Percentiles rank a stretch among this genome's conserved stretches.
Conservation (phyloP, 2,113 vertebrate genomes). For the Centrocercus urophasianus region DNA sequence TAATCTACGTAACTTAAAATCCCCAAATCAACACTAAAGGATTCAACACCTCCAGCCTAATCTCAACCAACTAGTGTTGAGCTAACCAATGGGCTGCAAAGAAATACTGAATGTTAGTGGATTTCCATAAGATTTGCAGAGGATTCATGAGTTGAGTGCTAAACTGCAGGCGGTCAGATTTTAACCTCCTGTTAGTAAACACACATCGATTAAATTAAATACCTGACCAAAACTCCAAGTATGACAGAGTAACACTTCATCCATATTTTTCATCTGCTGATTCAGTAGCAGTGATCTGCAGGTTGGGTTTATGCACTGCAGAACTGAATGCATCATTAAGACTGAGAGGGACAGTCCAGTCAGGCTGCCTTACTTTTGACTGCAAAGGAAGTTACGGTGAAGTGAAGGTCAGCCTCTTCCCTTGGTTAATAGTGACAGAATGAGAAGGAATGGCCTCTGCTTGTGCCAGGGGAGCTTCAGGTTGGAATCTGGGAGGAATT, state of each 20-base stretch:
- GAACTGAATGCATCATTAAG: accelerated
- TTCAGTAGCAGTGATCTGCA: background rate
- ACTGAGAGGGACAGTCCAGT: background rate
- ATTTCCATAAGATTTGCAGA: background rate
- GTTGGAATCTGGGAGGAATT: too few species aligned
- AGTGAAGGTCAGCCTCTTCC: too few species aligned
- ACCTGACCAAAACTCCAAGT: background rate
- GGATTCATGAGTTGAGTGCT: background rate
- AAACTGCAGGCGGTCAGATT: background rate
- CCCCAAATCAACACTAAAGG: background rate
- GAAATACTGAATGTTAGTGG: background rate
- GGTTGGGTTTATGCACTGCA: background rate
- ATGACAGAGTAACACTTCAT: background rate
- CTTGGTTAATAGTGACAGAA: too few species aligned
- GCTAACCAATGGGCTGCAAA: background rate
- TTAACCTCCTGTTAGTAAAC: background rate
- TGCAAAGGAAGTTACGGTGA: too few species aligned
- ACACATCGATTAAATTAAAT: background rate
- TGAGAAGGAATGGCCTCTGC: too few species aligned
- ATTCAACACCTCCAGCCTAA: background rate
- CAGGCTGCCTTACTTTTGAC: background rate
- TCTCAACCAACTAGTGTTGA: background rate
- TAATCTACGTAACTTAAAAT: background rate
- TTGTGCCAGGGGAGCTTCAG: too few species aligned
- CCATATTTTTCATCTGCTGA: background rate